Evolutionary conservation across 2,797 vertebrate species (phyloP).

Genomic region (Neosilurus mollespiculum): DNA sequence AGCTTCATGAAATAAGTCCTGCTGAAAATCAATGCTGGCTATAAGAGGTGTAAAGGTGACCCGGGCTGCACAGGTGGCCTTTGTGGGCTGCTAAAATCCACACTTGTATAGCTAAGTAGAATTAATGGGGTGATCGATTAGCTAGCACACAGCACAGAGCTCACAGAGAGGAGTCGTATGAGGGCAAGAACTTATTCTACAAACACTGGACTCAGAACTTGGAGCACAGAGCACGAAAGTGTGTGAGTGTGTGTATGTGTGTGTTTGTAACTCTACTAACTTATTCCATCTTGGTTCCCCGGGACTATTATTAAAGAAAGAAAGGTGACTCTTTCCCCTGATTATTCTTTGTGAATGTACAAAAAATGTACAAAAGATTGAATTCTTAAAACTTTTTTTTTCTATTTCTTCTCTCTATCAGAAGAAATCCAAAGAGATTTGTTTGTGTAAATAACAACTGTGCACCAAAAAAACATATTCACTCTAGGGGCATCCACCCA

Average conservation of each 20-base stretch:
- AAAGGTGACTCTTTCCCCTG: slow-evolving; percentile 37
- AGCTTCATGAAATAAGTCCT: slow-evolving; percentile 82
- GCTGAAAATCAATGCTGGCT: slow-evolving; percentile 79
- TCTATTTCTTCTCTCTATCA: slow-evolving; percentile 2
- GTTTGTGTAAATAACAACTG: background rate
- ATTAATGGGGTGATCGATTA: slow-evolving; percentile 81
- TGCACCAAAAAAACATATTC: too few relatives aligned
- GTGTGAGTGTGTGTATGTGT: slow-evolving; percentile 1
- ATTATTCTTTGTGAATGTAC: slow-evolving; percentile 52
- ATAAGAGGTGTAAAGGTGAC: slow-evolving; percentile 79
- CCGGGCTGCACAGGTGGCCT: slow-evolving; percentile 73
- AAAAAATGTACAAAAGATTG: slow-evolving; percentile 59
- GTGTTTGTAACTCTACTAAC: slow-evolving; percentile 23
- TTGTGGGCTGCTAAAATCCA: slow-evolving; percentile 70
- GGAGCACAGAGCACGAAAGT: slow-evolving; percentile 21
- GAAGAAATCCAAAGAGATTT: background rate
- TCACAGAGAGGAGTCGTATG: slow-evolving; percentile 76
- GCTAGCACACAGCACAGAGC: slow-evolving; percentile 73
- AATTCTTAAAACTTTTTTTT: slow-evolving; percentile 43
- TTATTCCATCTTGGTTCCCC: slow-evolving; percentile 22
- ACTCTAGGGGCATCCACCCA: too few relatives aligned
- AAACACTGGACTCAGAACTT: slow-evolving; percentile 41
- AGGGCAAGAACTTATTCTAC: slow-evolving; percentile 51
- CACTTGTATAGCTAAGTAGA: slow-evolving; percentile 79
- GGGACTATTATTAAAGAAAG: slow-evolving; percentile 19